Conservation (phyloP, 2,113 vertebrate genomes). For the cattle (Bos taurus) region ARS-UCD2.0 NC_037352.1:40783001-40783500, state of each 20-base stretch:
- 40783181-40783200: conserved; percentile 67
- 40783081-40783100: conserved; percentile 66
- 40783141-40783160: conserved; percentile 45
- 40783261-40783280: background rate
- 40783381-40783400: conserved; percentile 83
- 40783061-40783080: conserved; percentile 1
- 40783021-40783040: conserved; percentile 23
- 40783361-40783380: conserved; percentile 81
- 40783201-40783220: conserved; percentile 33
- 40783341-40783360: conserved; percentile 88
- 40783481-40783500: background rate
- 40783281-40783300: conserved; percentile 44
- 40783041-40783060: background rate
- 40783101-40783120: conserved; percentile 62
- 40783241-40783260: background rate
- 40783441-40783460: conserved; percentile 79
- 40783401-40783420: conserved; percentile 66
- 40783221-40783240: conserved; percentile 71
- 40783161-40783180: conserved; percentile 63
- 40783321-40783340: conserved; percentile 74
- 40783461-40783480: background rate
- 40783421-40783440: conserved; percentile 78
- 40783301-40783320: conserved; percentile 85
- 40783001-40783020: background rate
- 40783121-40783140: conserved; percentile 12